Percentiles rank a stretch among this genome's conserved stretches.
These are phyloP conservation scores for Illadopsis cleaveri DNA, from an alignment of 2,113 vertebrate species.

Conservation along the genomic window DNA sequence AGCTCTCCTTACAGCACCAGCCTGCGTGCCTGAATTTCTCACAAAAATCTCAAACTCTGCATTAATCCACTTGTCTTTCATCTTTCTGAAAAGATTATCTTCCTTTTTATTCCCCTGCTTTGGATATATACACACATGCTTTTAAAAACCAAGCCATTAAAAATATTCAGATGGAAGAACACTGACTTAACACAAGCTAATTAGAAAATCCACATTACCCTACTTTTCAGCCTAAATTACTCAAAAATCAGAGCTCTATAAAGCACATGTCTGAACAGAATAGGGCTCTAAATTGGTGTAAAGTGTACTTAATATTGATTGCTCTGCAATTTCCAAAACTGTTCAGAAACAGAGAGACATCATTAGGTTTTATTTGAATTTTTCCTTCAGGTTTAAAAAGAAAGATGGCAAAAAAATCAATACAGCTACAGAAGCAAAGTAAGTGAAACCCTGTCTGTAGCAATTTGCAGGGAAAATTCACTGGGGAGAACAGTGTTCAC, in stretches of 20 bases:
- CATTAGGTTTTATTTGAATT: conserved; percentile 70
- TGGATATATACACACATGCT: background rate
- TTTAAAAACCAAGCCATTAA: conserved; percentile 55
- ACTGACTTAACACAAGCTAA: conserved; percentile 57
- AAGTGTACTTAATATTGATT: conserved; percentile 75
- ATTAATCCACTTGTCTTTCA: conserved; percentile 48
- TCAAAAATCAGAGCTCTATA: conserved; percentile 45
- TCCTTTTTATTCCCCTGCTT: background rate
- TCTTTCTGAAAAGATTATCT: conserved; percentile 33
- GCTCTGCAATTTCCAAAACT: conserved; percentile 68
- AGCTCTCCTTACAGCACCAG: background rate
- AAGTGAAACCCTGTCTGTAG: conserved; percentile 14
- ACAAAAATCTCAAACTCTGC: conserved; percentile 17
- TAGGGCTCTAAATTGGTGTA: conserved; percentile 63
- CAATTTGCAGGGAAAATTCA: conserved; percentile 49
- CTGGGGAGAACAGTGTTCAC: background rate
- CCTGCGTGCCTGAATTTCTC: background rate
- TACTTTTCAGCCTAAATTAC: conserved; percentile 67
- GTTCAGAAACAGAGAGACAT: conserved; percentile 60
- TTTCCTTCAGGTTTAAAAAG: conserved; percentile 58
- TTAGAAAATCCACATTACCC: conserved; percentile 62
- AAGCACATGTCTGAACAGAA: conserved; percentile 43
- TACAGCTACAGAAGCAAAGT: conserved; percentile 51
- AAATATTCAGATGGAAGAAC: conserved; percentile 54
- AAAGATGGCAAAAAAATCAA: conserved; percentile 51